A percentile compares a stretch with the other conserved stretches of the same genome.
Conservation (phyloP, 2,797 vertebrate genomes). For the Rhinella marina region DNA sequence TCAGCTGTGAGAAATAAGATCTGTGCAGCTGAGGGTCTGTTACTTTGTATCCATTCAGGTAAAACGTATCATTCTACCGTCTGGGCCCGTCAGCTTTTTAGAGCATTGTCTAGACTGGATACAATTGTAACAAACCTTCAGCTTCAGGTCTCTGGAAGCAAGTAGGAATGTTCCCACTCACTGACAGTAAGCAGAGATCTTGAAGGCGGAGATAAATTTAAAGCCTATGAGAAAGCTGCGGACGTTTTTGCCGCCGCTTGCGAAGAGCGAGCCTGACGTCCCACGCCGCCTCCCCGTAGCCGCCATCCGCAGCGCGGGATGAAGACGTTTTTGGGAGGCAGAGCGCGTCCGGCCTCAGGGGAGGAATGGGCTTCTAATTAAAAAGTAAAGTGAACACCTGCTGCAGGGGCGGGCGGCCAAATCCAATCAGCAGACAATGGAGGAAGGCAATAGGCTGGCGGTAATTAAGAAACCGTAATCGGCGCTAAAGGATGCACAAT, state of each 20-base stretch:
- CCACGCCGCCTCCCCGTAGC: neutral
- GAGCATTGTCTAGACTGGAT: neutral
- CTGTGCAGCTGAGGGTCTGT: too few relatives aligned
- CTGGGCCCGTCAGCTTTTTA: neutral
- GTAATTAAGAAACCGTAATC: constrained; percentile 55
- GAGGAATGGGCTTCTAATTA: constrained; percentile 54
- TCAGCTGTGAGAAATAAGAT: neutral
- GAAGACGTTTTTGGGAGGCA: constrained; percentile 4
- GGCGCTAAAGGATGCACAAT: constrained; percentile 48
- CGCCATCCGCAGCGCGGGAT: neutral
- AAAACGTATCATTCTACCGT: neutral
- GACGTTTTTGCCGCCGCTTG: neutral
- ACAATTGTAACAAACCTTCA: neutral
- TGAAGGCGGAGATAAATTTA: neutral
- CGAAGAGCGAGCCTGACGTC: neutral
- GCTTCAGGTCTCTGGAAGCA: neutral
- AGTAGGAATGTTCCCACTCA: neutral
- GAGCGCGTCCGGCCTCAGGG: constrained; percentile 26
- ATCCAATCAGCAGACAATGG: constrained; percentile 47
- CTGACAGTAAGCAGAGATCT: neutral
- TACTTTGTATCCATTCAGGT: too few relatives aligned
- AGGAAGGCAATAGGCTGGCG: constrained; percentile 38
- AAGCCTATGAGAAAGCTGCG: neutral
- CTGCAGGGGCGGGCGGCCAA: constrained; percentile 40
- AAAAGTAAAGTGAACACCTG: constrained; percentile 56